Percentiles rank a stretch among this genome's conserved stretches.
Evolutionary conservation across 2,888 invertebrate species (phyloP).

Genomic region (Lutraria lutraria): DNA sequence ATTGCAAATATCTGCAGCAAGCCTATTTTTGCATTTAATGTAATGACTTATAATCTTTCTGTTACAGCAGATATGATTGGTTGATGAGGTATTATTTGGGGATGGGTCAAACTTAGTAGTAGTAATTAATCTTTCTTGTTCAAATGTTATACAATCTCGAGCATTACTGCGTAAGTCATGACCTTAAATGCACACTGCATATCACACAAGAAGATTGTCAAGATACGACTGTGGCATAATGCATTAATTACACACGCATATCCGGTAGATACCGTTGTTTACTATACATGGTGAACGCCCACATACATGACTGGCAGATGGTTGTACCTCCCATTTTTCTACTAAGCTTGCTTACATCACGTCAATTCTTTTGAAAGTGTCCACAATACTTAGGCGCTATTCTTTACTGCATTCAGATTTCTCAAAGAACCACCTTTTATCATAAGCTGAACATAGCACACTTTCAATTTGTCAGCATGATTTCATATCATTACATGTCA

Average conservation of each 20-base stretch:
- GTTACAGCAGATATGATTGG: slow-evolving; percentile 49
- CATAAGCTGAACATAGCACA: too few species aligned
- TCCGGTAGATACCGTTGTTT: slow-evolving; percentile 11
- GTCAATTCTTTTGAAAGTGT: not conserved
- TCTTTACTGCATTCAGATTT: too few species aligned
- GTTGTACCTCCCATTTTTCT: not conserved
- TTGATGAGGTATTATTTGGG: not conserved
- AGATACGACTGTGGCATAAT: slow-evolving; percentile 42
- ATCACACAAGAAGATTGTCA: slow-evolving; percentile 43
- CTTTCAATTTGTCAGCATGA: too few species aligned
- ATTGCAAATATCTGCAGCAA: not conserved
- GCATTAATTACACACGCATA: slow-evolving; percentile 34
- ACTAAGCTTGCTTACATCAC: not conserved
- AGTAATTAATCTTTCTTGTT: not conserved
- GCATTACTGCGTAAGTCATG: slow-evolving; percentile 22
- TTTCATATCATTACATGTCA: too few species aligned
- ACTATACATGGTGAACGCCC: not conserved
- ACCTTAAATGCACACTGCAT: slow-evolving; percentile 32
- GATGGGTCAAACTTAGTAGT: not conserved
- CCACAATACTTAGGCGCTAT: too few species aligned
- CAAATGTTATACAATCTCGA: not conserved
- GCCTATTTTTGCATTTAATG: not conserved
- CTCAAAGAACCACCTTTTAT: too few species aligned
- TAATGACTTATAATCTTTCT: not conserved
- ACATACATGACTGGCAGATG: not conserved